phyloP scores from a whole-genome alignment of 2,113 vertebrate genomes.

The Pagrus major region DNA sequence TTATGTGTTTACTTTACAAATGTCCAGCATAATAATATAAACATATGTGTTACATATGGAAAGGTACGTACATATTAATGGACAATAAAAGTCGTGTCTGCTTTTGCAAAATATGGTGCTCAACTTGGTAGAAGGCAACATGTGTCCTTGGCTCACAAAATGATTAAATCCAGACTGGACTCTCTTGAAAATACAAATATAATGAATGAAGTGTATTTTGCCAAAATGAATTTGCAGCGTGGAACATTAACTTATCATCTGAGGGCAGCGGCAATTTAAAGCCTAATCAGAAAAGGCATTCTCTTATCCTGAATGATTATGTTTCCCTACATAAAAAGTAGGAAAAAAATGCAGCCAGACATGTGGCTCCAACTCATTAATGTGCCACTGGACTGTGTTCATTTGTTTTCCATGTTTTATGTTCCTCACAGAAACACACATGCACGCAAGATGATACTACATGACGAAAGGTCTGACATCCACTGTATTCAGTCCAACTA shows the following conservation, averaged over 20 bases:
- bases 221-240: not conserved
- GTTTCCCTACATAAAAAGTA: constrained; percentile 4
- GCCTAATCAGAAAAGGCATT: not conserved
- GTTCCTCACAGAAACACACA: not conserved
- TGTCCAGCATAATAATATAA: too few species aligned
- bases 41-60: too few species aligned
- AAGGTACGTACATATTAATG: too few species aligned
- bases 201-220: not conserved
- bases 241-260: not conserved
- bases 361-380: not conserved
- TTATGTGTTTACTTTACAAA: too few species aligned
- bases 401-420: constrained; percentile 23
- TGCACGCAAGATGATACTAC: not conserved
- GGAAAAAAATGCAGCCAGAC: not conserved
- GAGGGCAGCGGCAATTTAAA: constrained; percentile 5
- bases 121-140: not conserved
- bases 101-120: not conserved
- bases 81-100: not conserved
- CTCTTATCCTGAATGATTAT: constrained; percentile 3
- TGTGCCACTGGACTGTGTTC: not conserved
- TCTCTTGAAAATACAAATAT: not conserved
- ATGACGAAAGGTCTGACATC: not conserved
- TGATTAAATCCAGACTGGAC: not conserved
- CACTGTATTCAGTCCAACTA: not conserved
- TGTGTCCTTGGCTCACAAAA: not conserved